These are phyloP conservation scores for Dromaius novaehollandiae DNA, from an alignment of 2,113 vertebrate genomes.

Conservation along the genomic window DNA sequence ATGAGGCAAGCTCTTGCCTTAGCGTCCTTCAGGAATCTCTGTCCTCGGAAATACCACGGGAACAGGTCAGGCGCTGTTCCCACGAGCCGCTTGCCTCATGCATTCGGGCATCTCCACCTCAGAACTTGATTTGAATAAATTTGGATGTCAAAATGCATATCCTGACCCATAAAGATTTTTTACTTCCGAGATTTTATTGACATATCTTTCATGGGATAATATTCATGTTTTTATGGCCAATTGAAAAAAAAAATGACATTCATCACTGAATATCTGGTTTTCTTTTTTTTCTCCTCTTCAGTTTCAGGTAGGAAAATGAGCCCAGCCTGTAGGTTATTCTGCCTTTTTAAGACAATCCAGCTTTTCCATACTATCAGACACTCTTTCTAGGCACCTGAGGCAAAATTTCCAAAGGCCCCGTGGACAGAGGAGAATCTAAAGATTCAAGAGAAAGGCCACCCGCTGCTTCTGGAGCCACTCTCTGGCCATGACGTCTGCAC, in stretches of 20 bases:
- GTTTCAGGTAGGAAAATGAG: background rate
- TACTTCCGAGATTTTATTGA: background rate
- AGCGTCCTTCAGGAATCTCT: background rate
- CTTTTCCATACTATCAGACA: background rate
- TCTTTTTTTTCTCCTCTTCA: background rate
- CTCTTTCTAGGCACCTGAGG: background rate
- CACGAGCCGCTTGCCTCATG: background rate
- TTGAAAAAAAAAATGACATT: background rate
- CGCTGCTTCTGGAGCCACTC: background rate
- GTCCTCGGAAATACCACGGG: background rate
- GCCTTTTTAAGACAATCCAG: background rate
- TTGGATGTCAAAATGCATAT: background rate
- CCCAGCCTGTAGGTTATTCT: background rate
- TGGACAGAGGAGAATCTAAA: background rate
- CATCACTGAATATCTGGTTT: background rate
- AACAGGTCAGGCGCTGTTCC: background rate
- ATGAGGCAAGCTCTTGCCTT: background rate
- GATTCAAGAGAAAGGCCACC: background rate
- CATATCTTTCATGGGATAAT: slow-evolving; percentile 3
- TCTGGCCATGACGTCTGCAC: rapidly evolving
- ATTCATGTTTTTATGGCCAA: background rate
- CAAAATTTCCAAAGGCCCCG: background rate
- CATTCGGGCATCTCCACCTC: background rate
- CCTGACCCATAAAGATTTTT: background rate
- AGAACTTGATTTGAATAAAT: background rate